Conservation (phyloP, 2,888 invertebrate genomes). For the Chironomus tentans region DNA sequence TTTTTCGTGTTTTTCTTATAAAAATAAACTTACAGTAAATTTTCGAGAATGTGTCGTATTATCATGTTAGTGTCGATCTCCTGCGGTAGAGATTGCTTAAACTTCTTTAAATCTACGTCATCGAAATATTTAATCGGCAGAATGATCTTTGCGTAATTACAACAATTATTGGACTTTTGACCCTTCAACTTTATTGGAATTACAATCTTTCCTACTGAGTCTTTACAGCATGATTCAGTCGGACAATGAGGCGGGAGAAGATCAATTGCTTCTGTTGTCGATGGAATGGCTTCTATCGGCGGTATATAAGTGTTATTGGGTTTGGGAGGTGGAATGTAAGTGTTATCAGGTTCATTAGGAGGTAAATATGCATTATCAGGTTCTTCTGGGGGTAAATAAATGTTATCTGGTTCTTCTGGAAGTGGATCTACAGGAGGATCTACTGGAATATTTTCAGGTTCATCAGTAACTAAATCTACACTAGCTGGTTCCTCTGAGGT, state of each 20-base stretch:
- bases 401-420: background rate
- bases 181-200: background rate
- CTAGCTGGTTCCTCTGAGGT: background rate
- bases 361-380: background rate
- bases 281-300: background rate
- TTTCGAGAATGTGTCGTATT: constrained; percentile 10
- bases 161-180: background rate
- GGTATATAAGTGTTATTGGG: background rate
- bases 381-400: background rate
- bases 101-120: background rate
- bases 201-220: background rate
- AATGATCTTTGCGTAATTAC: background rate
- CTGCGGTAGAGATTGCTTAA: background rate
- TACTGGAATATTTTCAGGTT: too few species aligned
- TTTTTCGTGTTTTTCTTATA: background rate
- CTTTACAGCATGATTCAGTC: background rate
- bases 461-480: too few species aligned
- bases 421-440: too few species aligned
- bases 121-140: background rate
- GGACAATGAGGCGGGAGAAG: background rate
- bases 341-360: background rate
- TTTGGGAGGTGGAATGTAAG: background rate
- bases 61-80: background rate
- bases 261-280: background rate
- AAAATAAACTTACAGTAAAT: background rate